Base-by-base conservation (phyloP, 2,797 vertebrate species). In the Zenarchopterus dispar region DNA sequence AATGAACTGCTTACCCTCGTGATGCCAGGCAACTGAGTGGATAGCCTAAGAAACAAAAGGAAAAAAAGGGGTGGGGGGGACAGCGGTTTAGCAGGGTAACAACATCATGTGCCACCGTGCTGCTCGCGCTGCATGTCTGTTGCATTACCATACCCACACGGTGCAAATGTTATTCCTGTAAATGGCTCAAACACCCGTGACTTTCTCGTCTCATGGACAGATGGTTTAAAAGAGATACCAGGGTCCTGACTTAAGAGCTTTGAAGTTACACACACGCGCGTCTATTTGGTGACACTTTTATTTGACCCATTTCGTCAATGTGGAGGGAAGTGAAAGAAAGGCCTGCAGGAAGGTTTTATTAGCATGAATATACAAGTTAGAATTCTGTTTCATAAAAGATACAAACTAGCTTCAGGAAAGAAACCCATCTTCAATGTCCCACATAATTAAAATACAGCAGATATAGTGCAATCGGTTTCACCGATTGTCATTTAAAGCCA, bases 1-100 rank as follows among this genome's bases (percentile, higher is more conserved):
- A 85, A 97, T 95, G 88, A 99, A 99, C 73, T 99, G 97, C 84
- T 99, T 99, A 89, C 97, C 97, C 92, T 98, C 97, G 60, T 99
- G 97, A 85, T 99, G 97, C 97, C 97, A 99, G 84, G 96, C 97
- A 84, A 97, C 96, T 19, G 97, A 99, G 88, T 98, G 97, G 85
- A 99, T 99, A 72, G 97, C 97, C 97, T 99, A 85, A 54, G 63
- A 80, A 56, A 91, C 24, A 10, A 82, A 62, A 84, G 42, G 65
- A 60, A 55, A n/a, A n/a, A n/a, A n/a, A n/a, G n/a, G 67, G 22
- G 1, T 5, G 43, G 33, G 7, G 3, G 4, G 8, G 43, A 62
- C 43, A 80, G 57, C 18, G 39, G 60, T 70, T 81, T 47, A 80
- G 70, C 48, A 4, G 49, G 56, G 57, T 31, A 47, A 81, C 75